Percentiles rank a stretch among this genome's conserved stretches.
Evolutionary conservation across 2,888 invertebrate species (phyloP).

Genomic region (Andrena minutula): DNA sequence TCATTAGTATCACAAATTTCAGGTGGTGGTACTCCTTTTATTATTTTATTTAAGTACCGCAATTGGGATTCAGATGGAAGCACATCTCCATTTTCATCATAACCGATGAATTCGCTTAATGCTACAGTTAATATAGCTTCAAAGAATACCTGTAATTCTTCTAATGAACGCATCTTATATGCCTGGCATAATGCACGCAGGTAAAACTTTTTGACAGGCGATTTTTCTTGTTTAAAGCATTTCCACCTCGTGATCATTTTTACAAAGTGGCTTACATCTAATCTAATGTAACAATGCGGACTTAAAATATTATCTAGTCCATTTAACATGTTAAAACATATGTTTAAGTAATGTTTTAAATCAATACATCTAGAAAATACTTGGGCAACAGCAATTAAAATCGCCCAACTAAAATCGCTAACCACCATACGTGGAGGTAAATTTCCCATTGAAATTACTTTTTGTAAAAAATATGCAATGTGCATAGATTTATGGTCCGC

Average conservation of each 20-base stretch:
- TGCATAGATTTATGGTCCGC: neutral
- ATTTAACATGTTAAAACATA: conserved; percentile 47
- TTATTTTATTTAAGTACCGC: conserved; percentile 37
- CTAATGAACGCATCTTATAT: conserved; percentile 54
- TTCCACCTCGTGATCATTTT: conserved; percentile 59
- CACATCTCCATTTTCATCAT: conserved; percentile 33
- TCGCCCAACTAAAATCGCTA: no score
- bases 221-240: conserved; percentile 35
- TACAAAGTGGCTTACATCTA: conserved; percentile 59
- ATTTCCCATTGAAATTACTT: conserved; percentile 39
- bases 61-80: conserved; percentile 47
- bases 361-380: conserved; percentile 52
- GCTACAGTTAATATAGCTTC: conserved; percentile 57
- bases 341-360: conserved; percentile 56
- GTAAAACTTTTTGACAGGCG: conserved; percentile 47
- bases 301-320: neutral
- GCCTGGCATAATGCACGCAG: conserved; percentile 51
- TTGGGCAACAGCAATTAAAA: conserved; percentile 50
- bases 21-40: no score
- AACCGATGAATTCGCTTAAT: conserved; percentile 53
- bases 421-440: conserved; percentile 8
- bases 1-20: no score
- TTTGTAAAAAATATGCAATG: conserved; percentile 52
- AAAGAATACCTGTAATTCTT: conserved; percentile 36
- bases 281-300: conserved; percentile 46